Base-by-base conservation (phyloP, 2,113 vertebrate species). In the Psilopogon haemacephalus region DNA sequence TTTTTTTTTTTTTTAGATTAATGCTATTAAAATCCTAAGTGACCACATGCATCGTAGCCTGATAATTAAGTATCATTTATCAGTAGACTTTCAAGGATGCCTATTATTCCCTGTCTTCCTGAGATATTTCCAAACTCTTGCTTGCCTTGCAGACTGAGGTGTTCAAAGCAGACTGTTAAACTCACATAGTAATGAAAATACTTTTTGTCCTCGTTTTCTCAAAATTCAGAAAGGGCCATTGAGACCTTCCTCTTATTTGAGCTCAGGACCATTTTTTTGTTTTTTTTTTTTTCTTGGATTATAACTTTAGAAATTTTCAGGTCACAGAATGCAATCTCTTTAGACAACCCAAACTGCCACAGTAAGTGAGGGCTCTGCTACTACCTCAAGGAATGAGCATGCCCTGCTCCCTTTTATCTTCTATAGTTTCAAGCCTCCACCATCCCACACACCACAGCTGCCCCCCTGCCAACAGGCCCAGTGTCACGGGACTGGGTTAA, bases 311-410 rank as follows among this genome's bases (percentile, higher is more conserved):
- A 18, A 69, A 83, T n/a, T 40, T 64, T 20, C 7, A 79, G 32
- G 30, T 11, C 23, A 26, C 37, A 1, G 1, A 63, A 90, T 42
- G 42, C 37, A 63, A 72, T 5, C 8, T 77, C 13, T 62, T 52
- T 63, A 24, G 60, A 37, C 38, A 60, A 42, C 21, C 64, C 28
- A 54, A 24, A 46, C 24, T 15, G 35, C 32, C 6, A 9, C 69
- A 55, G 40, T 20, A 65, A 71, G 28, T 60, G 26, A 65, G 59
- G 48, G 30, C 48, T 55, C 30, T 62, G 21, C 30, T 2, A 1
- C 12, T 26, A 60, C 14, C 0, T 0, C 54, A 62, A 72, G 26
- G 37, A n/a, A 21, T 0, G 0, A 20, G 12, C 40, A 32, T 35
- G 15, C 12, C 64, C 44, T 15, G 11, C 13, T 82, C n/a, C 37